phyloP scores from a whole-genome alignment of 2,797 vertebrate genomes.

The Harpagifer antarcticus region DNA sequence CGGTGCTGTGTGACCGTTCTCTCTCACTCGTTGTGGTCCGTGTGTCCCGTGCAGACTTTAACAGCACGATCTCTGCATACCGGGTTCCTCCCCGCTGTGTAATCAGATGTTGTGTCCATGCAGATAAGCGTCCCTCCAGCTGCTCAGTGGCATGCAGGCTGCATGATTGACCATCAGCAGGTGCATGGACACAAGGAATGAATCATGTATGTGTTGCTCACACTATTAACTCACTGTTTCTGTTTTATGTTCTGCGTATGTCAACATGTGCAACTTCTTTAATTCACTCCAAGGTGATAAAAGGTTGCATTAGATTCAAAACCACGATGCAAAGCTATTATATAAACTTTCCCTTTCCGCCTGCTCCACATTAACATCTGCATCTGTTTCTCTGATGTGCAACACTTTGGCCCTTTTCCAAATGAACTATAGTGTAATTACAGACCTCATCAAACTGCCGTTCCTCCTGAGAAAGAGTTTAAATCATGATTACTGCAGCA shows the following conservation, averaged over 20 bases:
- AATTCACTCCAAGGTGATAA: background rate
- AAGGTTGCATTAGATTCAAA: background rate
- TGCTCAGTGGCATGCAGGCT: conserved; percentile 50
- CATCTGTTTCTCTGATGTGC: background rate
- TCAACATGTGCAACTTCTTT: conserved; percentile 8
- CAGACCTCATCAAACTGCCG: conserved; percentile 48
- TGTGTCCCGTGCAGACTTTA: conserved; percentile 66
- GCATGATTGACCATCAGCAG: conserved; percentile 66
- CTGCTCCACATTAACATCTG: background rate
- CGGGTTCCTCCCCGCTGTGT: background rate
- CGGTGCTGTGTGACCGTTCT: conserved; percentile 53
- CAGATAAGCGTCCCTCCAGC: conserved; percentile 25
- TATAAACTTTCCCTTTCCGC: conserved; percentile 24
- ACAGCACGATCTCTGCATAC: conserved; percentile 30
- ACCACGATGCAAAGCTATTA: background rate
- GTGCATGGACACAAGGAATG: conserved; percentile 52
- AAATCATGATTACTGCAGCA: conserved; percentile 29
- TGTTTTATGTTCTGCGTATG: background rate
- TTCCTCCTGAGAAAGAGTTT: conserved; percentile 26
- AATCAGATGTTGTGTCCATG: conserved; percentile 25
- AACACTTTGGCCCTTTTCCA: conserved; percentile 39
- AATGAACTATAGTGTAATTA: conserved; percentile 51
- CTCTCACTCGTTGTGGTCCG: conserved; percentile 26
- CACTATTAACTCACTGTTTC: background rate
- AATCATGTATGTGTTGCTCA: conserved; percentile 17